These are phyloP conservation scores for Macaria liturata DNA, from an alignment of 2,888 invertebrate genomes.

Conservation along the genomic window DNA sequence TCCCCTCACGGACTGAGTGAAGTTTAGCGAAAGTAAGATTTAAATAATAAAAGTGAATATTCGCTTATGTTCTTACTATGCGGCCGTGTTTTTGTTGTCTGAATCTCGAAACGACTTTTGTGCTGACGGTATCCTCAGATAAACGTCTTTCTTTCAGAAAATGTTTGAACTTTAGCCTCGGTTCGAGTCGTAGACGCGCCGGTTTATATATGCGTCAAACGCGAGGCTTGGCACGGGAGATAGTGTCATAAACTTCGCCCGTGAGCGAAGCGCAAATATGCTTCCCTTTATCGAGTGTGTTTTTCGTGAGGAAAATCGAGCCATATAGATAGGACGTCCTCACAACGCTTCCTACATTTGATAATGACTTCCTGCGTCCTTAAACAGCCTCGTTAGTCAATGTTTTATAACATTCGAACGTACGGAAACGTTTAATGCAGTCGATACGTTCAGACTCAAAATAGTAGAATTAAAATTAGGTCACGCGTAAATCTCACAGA, in stretches of 20 bases:
- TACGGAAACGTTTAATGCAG: constrained; percentile 62
- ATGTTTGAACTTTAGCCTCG: neutral
- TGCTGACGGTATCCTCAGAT: constrained; percentile 1
- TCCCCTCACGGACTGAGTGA: constrained; percentile 56
- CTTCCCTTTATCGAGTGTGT: constrained; percentile 39
- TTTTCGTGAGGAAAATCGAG: constrained; percentile 29
- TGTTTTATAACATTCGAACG: constrained; percentile 61
- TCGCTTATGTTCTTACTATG: constrained; percentile 54
- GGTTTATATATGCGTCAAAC: constrained; percentile 16
- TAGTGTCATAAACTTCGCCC: constrained; percentile 53
- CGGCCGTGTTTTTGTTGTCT: constrained; percentile 54
- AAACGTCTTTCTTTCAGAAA: neutral
- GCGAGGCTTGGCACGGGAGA: constrained; percentile 34
- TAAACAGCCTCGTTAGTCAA: constrained; percentile 68
- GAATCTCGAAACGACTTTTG: constrained; percentile 15
- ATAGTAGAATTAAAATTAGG: constrained; percentile 65
- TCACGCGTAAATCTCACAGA: constrained; percentile 51
- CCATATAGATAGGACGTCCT: constrained; percentile 46
- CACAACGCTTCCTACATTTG: constrained; percentile 71
- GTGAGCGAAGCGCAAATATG: constrained; percentile 46
- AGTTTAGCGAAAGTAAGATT: constrained; percentile 75
- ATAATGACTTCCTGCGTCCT: constrained; percentile 79
- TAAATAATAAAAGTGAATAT: constrained; percentile 72
- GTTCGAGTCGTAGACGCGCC: constrained; percentile 6
- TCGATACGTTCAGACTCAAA: constrained; percentile 45